phyloP scores from a whole-genome alignment of 2,797 vertebrate species.

The Glyptemys insculpta region DNA sequence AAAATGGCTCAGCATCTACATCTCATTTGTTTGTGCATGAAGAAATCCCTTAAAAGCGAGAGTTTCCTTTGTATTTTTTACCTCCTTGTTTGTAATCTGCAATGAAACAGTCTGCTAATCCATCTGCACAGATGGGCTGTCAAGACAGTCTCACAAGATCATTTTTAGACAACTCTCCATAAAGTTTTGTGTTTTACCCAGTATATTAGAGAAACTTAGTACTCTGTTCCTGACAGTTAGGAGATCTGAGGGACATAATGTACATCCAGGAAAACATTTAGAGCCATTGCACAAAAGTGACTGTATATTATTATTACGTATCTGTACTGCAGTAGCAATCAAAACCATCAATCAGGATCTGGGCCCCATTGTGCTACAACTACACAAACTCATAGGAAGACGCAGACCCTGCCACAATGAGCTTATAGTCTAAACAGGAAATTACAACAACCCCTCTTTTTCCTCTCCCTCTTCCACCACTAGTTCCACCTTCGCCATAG shows the following conservation, averaged over 20 bases:
- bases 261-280: background rate
- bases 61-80: background rate
- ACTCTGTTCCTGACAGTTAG: background rate
- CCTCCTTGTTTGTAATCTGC: background rate
- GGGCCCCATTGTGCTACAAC: background rate
- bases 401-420: background rate
- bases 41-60: background rate
- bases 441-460: background rate
- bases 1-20: background rate
- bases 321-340: too few species aligned
- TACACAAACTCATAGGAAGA: background rate
- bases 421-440: background rate
- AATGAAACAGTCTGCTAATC: background rate
- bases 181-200: background rate
- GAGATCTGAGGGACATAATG: background rate
- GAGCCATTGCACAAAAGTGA: background rate
- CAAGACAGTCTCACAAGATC: background rate
- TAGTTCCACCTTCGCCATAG: background rate
- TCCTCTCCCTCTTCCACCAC: background rate
- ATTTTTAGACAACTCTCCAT: background rate
- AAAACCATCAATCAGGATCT: background rate
- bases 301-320: fast-evolving
- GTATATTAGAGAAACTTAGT: background rate
- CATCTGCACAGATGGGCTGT: background rate
- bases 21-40: background rate